Conservation (phyloP, 2,888 invertebrate species). For the Megamerina dolium region DNA sequence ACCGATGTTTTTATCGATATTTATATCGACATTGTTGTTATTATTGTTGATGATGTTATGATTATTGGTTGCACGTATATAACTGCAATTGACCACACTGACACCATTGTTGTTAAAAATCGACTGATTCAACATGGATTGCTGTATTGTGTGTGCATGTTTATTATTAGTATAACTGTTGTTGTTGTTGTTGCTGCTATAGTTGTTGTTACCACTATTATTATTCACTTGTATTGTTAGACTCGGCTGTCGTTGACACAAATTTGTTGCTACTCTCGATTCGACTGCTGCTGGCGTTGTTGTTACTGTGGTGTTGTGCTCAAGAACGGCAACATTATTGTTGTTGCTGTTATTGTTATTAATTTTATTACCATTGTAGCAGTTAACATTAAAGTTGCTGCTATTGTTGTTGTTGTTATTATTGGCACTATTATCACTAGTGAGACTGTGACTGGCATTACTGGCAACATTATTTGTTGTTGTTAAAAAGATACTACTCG, state of each 20-base stretch:
- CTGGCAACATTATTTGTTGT: conserved; percentile 22
- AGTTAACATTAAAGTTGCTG: conserved; percentile 11
- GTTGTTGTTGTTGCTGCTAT: conserved; percentile 24
- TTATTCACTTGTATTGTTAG: conserved; percentile 49
- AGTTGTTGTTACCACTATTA: conserved; percentile 23
- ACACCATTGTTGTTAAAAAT: conserved; percentile 41
- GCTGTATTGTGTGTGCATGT: conserved; percentile 17
- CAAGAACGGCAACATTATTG: background rate
- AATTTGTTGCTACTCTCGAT: background rate
- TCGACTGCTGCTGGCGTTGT: conserved; percentile 8
- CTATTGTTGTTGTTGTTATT: conserved; percentile 11
- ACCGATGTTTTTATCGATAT: conserved; percentile 19
- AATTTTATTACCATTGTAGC: conserved; percentile 2
- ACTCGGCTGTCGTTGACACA: conserved; percentile 41
- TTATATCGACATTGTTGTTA: conserved; percentile 19
- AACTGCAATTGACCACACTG: conserved; percentile 46
- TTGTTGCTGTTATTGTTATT: conserved; percentile 8
- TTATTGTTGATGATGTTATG: conserved; percentile 23
- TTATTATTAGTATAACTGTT: conserved; percentile 18
- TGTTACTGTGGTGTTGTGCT: background rate
- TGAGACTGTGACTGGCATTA: background rate
- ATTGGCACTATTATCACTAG: conserved; percentile 3
- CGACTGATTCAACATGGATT: conserved; percentile 28
- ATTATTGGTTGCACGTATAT: conserved; percentile 17
- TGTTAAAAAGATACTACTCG: conserved; percentile 39